phyloP scores from a whole-genome alignment of 2,797 vertebrate species.

The Prionace glauca region DNA sequence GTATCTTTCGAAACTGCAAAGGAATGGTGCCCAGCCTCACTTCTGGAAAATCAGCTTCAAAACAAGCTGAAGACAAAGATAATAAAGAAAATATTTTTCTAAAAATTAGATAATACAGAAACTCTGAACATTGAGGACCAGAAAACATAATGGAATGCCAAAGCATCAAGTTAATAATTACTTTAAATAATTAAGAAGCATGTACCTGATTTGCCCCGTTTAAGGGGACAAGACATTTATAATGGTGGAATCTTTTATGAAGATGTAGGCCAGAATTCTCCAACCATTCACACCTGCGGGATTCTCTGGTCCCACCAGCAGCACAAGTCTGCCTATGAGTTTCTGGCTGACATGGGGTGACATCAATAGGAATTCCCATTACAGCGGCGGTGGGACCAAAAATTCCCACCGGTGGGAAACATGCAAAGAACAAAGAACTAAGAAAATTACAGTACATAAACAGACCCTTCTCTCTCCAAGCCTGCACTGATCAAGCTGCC shows the following conservation, averaged over 20 bases:
- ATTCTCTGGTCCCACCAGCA: too few species aligned
- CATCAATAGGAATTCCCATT: too few species aligned
- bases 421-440: too few species aligned
- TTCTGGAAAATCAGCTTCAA: background rate
- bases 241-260: background rate
- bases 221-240: background rate
- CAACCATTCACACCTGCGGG: too few species aligned
- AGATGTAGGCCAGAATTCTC: too few species aligned
- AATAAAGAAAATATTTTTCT: background rate
- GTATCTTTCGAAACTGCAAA: background rate
- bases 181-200: background rate
- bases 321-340: too few species aligned
- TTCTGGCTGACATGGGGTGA: too few species aligned
- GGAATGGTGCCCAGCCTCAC: background rate
- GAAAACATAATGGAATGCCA: background rate
- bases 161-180: background rate
- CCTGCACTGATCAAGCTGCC: too few species aligned
- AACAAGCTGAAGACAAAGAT: background rate
- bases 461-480: too few species aligned
- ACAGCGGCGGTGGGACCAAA: too few species aligned
- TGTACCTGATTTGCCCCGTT: background rate
- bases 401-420: too few species aligned
- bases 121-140: background rate
- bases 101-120: background rate
- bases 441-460: too few species aligned